phyloP scores from a whole-genome alignment of 2,113 vertebrate species.

The Limnothrissa miodon region DNA sequence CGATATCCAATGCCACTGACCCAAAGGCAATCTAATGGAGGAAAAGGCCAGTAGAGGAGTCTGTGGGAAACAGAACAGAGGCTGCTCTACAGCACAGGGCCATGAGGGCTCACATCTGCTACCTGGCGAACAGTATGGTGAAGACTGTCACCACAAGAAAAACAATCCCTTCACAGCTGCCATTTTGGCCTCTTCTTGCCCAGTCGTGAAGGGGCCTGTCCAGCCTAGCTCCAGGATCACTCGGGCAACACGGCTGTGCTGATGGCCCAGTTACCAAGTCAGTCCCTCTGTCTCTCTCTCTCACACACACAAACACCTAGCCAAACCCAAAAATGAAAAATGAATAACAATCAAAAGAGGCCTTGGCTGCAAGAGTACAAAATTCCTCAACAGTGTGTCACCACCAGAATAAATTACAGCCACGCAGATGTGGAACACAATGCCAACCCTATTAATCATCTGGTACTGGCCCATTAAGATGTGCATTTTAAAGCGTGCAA shows the following conservation, averaged over 20 bases:
- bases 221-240: not conserved
- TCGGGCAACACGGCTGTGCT: not conserved
- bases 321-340: not conserved
- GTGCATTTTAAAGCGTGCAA: not conserved
- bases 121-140: too few species aligned
- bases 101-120: not conserved
- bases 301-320: not conserved
- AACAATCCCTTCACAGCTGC: constrained; percentile 1
- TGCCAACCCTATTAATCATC: constrained; percentile 16
- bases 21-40: not conserved
- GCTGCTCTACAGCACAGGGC: not conserved
- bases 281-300: too few species aligned
- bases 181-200: not conserved
- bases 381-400: not conserved
- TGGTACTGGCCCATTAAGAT: constrained; percentile 22
- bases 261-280: not conserved
- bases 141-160: not conserved
- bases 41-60: not conserved
- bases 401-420: constrained; percentile 4
- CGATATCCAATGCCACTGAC: not conserved
- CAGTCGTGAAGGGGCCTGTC: not conserved
- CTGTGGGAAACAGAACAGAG: not conserved
- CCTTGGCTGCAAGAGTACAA: not conserved
- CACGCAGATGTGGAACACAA: not conserved
- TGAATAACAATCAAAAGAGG: not conserved